Percentiles rank a stretch among this genome's conserved stretches.
Evolutionary conservation across 2,888 invertebrate genomes (phyloP).

Genomic region (Escarpia spicata): DNA sequence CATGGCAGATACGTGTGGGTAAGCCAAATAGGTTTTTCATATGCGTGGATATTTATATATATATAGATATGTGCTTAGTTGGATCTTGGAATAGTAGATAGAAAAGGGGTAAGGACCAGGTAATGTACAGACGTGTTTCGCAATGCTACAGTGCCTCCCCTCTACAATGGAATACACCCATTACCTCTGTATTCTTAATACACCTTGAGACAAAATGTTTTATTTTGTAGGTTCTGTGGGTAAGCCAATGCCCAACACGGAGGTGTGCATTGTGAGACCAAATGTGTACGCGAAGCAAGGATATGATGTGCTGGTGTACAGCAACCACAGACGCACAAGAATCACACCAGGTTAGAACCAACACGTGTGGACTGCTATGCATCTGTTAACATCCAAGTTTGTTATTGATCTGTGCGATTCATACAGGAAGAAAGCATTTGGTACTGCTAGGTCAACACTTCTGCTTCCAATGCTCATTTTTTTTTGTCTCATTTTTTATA

Average conservation of each 20-base stretch:
- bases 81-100: background rate
- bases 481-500: background rate
- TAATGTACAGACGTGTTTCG: background rate
- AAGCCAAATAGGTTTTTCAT: too few relatives aligned
- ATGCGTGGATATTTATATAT: too few relatives aligned
- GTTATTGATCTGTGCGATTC: background rate
- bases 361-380: background rate
- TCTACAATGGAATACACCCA: too few relatives aligned
- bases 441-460: background rate
- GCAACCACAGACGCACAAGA: constrained; percentile 47
- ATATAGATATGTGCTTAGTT: background rate
- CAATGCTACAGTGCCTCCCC: background rate
- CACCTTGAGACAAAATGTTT: background rate
- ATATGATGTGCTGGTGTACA: constrained; percentile 54
- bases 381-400: background rate
- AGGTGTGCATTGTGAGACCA: constrained; percentile 57
- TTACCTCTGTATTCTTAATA: background rate
- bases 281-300: constrained; percentile 48
- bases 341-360: constrained; percentile 48
- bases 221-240: constrained; percentile 76
- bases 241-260: constrained; percentile 71
- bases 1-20: too few relatives aligned
- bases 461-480: background rate
- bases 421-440: background rate
- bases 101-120: background rate